Evolutionary conservation across 2,888 invertebrate species (phyloP), one percentile per base, ranked within the genome.

Genomic region (Apodemia zela): DNA sequence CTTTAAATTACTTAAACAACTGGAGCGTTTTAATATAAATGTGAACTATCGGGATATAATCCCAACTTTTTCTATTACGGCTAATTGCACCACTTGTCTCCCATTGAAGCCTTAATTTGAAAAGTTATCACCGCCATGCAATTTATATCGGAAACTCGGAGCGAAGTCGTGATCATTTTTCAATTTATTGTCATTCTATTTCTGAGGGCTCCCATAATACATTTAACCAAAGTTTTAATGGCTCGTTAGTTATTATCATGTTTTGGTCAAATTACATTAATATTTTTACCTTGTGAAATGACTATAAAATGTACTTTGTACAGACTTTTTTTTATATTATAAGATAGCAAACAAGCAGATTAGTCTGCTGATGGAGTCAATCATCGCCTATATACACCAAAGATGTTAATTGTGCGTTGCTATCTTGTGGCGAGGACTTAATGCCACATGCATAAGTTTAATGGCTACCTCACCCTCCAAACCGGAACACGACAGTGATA

Each of bases 41-140:
- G 67, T 68, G 66, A 69, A 68, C 69, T 69, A 71, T 72, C 68
- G 73, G 70, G 73, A 68, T 69, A 72, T 73, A 74, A 75, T 75
- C 73, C 67, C 66, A 69, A 75, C 65, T 72, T 75, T 74, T 71
- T 69, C 71, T 72, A 71, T 74, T 72, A 71, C 67, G 65, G 65
- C 67, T 69, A 72, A 73, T 73, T 73, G 73, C 71, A 64, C 64
- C 72, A 62, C 69, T 71, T 70, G 73, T 73, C 72, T 71, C 67
- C 62, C 66, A 68, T 66, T 63, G 65, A 60, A 64, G 70, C 68
- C 68, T 75, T 73, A 74, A 74, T 72, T 74, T 69, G 72, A 71
- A 71, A 75, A 75, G 69, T 75, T 75, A 68, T 63, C 65, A 66
- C 65, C 60, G 67, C 68, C 63, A 67, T 68, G 71, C 73, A 70